phyloP scores from a whole-genome alignment of 2,888 invertebrate genomes.

The Camptogramma bilineatum region DNA sequence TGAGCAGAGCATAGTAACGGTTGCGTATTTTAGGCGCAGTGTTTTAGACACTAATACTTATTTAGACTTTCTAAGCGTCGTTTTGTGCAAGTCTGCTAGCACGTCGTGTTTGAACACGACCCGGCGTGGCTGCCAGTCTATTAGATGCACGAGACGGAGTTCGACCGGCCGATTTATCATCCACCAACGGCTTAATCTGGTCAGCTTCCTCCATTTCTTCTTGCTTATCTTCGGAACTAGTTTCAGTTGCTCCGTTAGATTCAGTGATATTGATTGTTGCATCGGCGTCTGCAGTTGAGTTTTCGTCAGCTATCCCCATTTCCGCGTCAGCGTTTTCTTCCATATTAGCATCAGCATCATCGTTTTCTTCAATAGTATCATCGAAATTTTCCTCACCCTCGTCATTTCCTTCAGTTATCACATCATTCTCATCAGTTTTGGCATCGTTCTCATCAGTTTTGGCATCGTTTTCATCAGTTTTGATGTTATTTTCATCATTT shows the following conservation, averaged over 20 bases:
- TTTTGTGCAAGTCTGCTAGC: constrained; percentile 62
- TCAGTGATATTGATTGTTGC: neutral
- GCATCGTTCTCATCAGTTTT: constrained; percentile 3
- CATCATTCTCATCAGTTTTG: constrained; percentile 11
- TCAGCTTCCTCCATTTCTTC: constrained; percentile 22
- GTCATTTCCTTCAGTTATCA: neutral
- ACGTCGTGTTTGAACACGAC: constrained; percentile 64
- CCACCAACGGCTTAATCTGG: constrained; percentile 38
- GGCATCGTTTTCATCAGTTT: constrained; percentile 4
- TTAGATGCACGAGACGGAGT: constrained; percentile 62
- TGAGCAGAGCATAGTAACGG: too few relatives aligned
- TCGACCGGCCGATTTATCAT: constrained; percentile 37
- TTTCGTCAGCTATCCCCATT: neutral
- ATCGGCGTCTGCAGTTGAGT: constrained; percentile 6
- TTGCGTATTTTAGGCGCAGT: too few relatives aligned
- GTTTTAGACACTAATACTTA: neutral
- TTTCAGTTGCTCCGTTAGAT: neutral
- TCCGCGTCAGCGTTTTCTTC: neutral
- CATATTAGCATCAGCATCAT: neutral
- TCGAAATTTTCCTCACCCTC: neutral
- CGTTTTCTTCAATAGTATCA: neutral
- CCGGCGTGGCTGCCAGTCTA: constrained; percentile 59
- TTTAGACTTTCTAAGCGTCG: constrained; percentile 1
- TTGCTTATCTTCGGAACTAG: constrained; percentile 20
- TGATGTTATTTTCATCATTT: constrained; percentile 9